A percentile compares a stretch with the other conserved stretches of the same genome.
These are phyloP conservation scores for Etheostoma perlongum DNA, from an alignment of 2,797 vertebrate genomes.

Conservation along the genomic window DNA sequence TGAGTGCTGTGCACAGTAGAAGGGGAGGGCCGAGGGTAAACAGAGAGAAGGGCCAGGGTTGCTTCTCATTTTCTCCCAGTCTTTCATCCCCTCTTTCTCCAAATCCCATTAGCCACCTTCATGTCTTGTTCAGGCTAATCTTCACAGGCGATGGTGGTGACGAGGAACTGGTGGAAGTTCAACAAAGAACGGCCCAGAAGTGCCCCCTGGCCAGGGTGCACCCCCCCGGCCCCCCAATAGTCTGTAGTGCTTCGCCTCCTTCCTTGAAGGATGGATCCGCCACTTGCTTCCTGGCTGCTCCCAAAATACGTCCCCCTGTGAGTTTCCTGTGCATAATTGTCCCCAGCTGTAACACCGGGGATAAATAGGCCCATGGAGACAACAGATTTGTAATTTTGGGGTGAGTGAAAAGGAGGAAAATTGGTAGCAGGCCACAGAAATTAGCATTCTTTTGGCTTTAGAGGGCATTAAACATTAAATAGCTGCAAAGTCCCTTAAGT, in stretches of 20 bases:
- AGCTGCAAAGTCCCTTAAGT: slow-evolving; percentile 80
- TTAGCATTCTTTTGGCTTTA: slow-evolving; percentile 86
- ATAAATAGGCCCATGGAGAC: slow-evolving; percentile 83
- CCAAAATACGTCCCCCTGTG: slow-evolving; percentile 67
- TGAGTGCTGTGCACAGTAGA: slow-evolving; percentile 29
- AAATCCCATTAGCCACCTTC: slow-evolving; percentile 45
- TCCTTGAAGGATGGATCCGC: slow-evolving; percentile 73
- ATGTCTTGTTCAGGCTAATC: slow-evolving; percentile 72
- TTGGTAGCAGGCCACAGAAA: slow-evolving; percentile 85
- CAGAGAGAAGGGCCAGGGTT: slow-evolving; percentile 37
- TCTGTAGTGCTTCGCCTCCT: slow-evolving; percentile 32
- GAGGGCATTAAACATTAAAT: slow-evolving; percentile 85
- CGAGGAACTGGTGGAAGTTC: slow-evolving; percentile 26
- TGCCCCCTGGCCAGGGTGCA: slow-evolving; percentile 57
- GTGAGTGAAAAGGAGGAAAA: slow-evolving; percentile 80
- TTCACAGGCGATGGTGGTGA: slow-evolving; percentile 63
- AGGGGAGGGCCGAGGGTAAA: slow-evolving; percentile 35
- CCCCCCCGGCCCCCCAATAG: slow-evolving; percentile 55
- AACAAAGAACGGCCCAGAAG: slow-evolving; percentile 58
- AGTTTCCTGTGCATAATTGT: slow-evolving; percentile 85
- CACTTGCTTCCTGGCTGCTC: slow-evolving; percentile 74
- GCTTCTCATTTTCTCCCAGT: slow-evolving; percentile 51
- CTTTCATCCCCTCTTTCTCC: slow-evolving; percentile 63
- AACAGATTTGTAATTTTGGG: slow-evolving; percentile 85
- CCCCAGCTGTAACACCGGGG: slow-evolving; percentile 82